Percentiles rank a stretch among this genome's conserved stretches.
Conservation (phyloP, 2,888 invertebrate genomes). For the Temnothorax unifasciatus region DNA sequence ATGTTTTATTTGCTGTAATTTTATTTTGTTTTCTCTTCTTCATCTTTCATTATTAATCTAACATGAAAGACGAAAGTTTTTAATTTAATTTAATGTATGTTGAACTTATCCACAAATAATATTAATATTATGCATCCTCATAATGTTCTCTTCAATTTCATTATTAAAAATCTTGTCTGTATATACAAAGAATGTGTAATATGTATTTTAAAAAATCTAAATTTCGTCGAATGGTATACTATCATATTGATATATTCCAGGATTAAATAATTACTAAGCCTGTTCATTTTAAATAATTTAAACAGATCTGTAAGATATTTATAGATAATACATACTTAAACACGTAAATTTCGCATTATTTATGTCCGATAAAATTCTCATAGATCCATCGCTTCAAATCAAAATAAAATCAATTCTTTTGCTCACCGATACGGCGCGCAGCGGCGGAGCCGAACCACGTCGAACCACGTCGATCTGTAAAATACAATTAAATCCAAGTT, state of each 20-base stretch:
- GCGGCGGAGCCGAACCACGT: neutral
- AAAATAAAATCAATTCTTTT: constrained; percentile 3
- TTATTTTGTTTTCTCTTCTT: neutral
- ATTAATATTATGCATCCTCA: neutral
- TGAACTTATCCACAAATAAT: neutral
- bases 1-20: neutral
- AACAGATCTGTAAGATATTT: neutral
- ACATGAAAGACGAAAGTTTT: neutral
- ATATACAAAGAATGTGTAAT: neutral
- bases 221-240: neutral
- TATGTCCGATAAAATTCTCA: neutral
- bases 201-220: neutral
- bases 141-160: neutral
- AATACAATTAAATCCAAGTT: constrained; percentile 18
- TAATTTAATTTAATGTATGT: constrained; percentile 18
- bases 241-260: neutral
- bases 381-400: neutral
- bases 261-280: constrained; percentile 3
- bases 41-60: neutral
- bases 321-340: neutral
- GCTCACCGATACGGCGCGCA: neutral
- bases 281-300: neutral
- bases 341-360: neutral
- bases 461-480: neutral
- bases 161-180: constrained; percentile 4